Conservation (phyloP, 2,113 vertebrate species). For the Centropristis striata region DNA sequence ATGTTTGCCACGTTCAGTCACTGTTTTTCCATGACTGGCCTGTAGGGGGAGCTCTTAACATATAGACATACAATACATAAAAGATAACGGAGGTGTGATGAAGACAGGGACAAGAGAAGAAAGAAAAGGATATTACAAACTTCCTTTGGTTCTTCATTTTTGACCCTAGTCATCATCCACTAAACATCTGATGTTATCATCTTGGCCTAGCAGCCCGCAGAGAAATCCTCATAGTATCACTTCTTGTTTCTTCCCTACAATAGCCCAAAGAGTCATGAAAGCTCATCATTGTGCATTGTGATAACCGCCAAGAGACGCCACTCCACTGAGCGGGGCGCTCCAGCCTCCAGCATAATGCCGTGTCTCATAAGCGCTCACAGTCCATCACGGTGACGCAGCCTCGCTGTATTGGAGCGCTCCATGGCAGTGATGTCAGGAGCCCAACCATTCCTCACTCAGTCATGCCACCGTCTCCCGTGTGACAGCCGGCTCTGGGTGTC, state of each 20-base stretch:
- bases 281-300: slow-evolving; percentile 63
- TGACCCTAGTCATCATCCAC: slow-evolving; percentile 1
- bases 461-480: slow-evolving; percentile 24
- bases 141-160: slow-evolving; percentile 20
- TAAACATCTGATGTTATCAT: slow-evolving; percentile 14
- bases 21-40: background rate
- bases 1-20: background rate
- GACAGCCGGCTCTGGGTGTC: slow-evolving; percentile 44
- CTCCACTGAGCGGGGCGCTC: slow-evolving; percentile 16
- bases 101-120: background rate
- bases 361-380: slow-evolving; percentile 23
- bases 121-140: background rate
- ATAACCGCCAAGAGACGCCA: slow-evolving; percentile 27
- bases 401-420: background rate
- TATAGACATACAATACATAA: background rate
- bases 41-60: slow-evolving; percentile 45
- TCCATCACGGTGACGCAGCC: slow-evolving; percentile 41
- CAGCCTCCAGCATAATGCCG: slow-evolving; percentile 33
- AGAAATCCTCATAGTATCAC: slow-evolving; percentile 14
- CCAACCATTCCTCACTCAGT: slow-evolving; percentile 20
- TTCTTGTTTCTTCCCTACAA: slow-evolving; percentile 37
- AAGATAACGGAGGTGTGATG: background rate
- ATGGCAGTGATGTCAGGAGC: slow-evolving; percentile 16
- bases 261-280: slow-evolving; percentile 38
- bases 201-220: background rate